Conservation (phyloP, 2,888 invertebrate genomes). For the Deilephila porcellus region DNA sequence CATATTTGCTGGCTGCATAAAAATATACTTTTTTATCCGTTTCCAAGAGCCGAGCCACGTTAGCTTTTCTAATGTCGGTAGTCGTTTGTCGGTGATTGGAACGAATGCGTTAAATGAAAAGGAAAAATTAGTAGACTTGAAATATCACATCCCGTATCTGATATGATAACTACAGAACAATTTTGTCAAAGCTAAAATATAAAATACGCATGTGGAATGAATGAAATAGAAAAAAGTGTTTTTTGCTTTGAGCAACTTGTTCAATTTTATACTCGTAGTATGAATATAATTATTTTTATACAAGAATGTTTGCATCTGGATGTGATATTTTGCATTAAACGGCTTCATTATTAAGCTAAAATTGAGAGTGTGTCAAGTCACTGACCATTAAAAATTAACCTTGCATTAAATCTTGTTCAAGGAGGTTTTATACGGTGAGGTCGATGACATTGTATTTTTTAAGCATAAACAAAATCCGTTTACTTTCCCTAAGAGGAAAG, state of each 20-base stretch:
- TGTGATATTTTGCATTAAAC: no score
- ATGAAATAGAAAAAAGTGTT: neutral
- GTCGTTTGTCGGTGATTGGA: neutral
- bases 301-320: neutral
- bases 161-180: no score
- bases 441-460: neutral
- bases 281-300: neutral
- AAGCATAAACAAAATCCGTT: neutral
- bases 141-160: no score
- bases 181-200: no score
- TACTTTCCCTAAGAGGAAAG: neutral
- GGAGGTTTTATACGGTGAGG: neutral
- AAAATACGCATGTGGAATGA: neutral
- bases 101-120: neutral
- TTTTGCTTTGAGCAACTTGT: neutral
- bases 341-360: no score
- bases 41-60: neutral
- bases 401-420: neutral
- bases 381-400: no score
- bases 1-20: conserved; percentile 29
- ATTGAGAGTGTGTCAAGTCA: no score
- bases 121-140: neutral
- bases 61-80: conserved; percentile 15
- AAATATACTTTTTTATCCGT: conserved; percentile 27
- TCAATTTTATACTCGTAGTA: neutral